Conservation (phyloP, 2,888 invertebrate species). For the Drosophila mercatorum region DNA sequence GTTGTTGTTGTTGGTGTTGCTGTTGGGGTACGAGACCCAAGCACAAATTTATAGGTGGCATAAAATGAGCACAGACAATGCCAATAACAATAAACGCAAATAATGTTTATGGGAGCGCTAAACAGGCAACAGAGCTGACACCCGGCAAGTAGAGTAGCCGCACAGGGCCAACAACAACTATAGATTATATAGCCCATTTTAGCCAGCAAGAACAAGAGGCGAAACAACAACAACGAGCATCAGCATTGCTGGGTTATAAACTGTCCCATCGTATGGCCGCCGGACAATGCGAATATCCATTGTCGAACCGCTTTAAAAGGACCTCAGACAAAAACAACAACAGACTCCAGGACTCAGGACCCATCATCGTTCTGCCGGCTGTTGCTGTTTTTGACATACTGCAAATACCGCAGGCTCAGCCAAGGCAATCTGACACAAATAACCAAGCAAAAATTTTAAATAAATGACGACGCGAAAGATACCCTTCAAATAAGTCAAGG, state of each 20-base stretch:
- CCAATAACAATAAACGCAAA: constrained; percentile 81
- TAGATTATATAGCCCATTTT: constrained; percentile 62
- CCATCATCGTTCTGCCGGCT: constrained; percentile 24
- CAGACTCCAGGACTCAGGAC: constrained; percentile 15
- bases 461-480: background rate
- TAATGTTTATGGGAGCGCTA: constrained; percentile 77
- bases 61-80: constrained; percentile 75
- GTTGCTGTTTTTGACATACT: constrained; percentile 54
- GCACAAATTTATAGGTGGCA: constrained; percentile 74
- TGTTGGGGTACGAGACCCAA: constrained; percentile 5
- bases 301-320: constrained; percentile 50
- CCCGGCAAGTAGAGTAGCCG: background rate
- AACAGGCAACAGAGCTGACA: constrained; percentile 48
- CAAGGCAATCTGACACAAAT: constrained; percentile 36
- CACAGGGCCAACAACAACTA: constrained; percentile 42
- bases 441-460: background rate
- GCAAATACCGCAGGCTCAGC: constrained; percentile 55
- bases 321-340: constrained; percentile 29
- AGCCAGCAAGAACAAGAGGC: constrained; percentile 31
- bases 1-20: background rate
- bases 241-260: constrained; percentile 37
- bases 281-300: constrained; percentile 49
- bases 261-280: constrained; percentile 45
- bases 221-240: background rate
- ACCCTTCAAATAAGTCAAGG: background rate